phyloP scores from a whole-genome alignment of 2,797 vertebrate species.

The Lutjanus campechanus region DNA sequence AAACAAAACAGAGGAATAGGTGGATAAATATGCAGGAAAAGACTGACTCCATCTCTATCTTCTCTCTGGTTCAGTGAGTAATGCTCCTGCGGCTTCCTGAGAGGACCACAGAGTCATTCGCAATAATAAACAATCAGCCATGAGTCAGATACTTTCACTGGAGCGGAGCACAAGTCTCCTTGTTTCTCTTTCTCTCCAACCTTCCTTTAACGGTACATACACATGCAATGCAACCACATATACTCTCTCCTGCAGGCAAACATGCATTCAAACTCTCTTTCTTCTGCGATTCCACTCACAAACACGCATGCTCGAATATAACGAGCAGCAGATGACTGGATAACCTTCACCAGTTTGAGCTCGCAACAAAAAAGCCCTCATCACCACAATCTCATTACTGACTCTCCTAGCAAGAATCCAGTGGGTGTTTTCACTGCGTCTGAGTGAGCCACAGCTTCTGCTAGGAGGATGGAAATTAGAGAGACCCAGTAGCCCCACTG shows the following conservation, averaged over 20 bases:
- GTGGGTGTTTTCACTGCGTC: constrained; percentile 70
- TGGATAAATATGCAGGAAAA: constrained; percentile 56
- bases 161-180: constrained; percentile 16
- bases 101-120: constrained; percentile 64
- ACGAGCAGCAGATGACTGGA: constrained; percentile 73
- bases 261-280: constrained; percentile 1
- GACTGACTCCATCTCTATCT: constrained; percentile 41
- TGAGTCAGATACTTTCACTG: constrained; percentile 81
- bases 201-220: not conserved
- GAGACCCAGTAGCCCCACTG: constrained; percentile 60
- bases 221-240: constrained; percentile 24
- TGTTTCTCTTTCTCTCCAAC: not conserved
- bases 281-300: constrained; percentile 2
- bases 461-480: constrained; percentile 66
- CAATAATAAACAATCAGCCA: constrained; percentile 73
- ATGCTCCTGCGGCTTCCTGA: constrained; percentile 67
- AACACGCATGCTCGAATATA: constrained; percentile 46
- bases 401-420: constrained; percentile 73
- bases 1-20: constrained; percentile 41
- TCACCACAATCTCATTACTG: constrained; percentile 68
- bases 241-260: not conserved
- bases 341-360: constrained; percentile 67
- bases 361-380: constrained; percentile 39
- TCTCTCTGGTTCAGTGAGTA: constrained; percentile 68
- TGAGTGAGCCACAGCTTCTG: constrained; percentile 49